Evolutionary conservation across 1,140 invertebrate species (phyloP).

Genomic region (Leptopilina boulardi): DNA sequence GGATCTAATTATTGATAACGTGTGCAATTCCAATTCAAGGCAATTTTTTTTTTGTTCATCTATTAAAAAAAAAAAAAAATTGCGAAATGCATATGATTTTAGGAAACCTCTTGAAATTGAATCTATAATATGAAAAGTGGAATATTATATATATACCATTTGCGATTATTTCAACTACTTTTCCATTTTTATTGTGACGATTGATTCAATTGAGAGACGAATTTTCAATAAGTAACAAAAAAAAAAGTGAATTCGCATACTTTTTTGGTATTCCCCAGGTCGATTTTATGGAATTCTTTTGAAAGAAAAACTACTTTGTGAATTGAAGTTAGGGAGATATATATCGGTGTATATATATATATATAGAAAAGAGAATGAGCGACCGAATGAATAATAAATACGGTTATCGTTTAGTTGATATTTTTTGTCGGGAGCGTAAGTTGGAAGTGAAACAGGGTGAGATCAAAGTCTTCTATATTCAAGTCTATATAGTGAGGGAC

Average conservation of each 20-base stretch:
- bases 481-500: slow-evolving; percentile 43
- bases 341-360: slow-evolving; percentile 20
- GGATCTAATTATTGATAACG: slow-evolving; percentile 31
- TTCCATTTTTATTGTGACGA: neutral
- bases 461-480: slow-evolving; percentile 64
- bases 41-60: neutral
- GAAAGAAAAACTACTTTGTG: slow-evolving; percentile 69
- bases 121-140: neutral
- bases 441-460: slow-evolving; percentile 56
- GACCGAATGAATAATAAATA: slow-evolving; percentile 74
- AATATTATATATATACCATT: neutral
- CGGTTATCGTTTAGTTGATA: slow-evolving; percentile 75
- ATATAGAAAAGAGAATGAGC: slow-evolving; percentile 55
- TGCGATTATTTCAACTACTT: neutral
- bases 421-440: slow-evolving; percentile 62
- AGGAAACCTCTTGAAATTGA: neutral
- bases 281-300: slow-evolving; percentile 63
- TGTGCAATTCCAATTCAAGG: neutral
- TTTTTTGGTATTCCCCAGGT: neutral
- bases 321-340: slow-evolving; percentile 65
- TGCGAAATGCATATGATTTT: no score
- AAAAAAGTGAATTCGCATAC: neutral
- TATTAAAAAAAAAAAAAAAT: neutral
- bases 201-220: neutral
- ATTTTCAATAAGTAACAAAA: no score